phyloP scores from a whole-genome alignment of 1,140 invertebrate species.

The Megalonaias nervosa region DNA sequence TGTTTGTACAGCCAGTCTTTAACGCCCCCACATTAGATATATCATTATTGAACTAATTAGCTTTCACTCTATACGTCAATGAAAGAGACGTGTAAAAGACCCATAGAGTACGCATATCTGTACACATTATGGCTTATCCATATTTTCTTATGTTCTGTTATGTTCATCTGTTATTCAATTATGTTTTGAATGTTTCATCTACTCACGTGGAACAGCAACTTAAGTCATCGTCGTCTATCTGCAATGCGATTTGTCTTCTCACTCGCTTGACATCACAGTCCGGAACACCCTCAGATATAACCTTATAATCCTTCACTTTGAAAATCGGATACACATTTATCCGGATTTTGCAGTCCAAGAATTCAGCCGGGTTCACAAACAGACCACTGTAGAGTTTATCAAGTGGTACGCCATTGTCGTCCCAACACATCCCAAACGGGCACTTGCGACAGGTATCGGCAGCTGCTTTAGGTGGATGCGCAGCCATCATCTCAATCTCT shows the following conservation, averaged over 20 bases:
- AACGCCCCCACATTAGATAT: no score
- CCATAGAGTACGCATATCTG: no score
- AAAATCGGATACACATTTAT: constrained; percentile 9
- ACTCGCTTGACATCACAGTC: constrained; percentile 26
- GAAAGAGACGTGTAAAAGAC: no score
- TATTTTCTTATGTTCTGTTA: no score
- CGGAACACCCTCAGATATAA: constrained; percentile 23
- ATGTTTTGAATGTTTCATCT: no score
- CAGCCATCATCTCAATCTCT: no score
- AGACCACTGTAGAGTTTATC: constrained; percentile 27
- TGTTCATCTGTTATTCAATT: no score
- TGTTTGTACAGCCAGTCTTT: no score
- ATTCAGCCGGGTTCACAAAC: constrained; percentile 25
- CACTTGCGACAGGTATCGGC: constrained; percentile 13
- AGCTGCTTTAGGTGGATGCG: no score
- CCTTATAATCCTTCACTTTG: constrained; percentile 19
- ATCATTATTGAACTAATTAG: no score
- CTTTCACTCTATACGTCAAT: no score
- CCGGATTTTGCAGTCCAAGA: constrained; percentile 25
- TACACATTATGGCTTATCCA: no score
- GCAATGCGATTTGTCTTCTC: constrained; percentile 13
- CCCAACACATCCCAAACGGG: constrained; percentile 33
- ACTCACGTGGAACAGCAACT: constrained; percentile 35
- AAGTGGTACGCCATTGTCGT: constrained; percentile 17
- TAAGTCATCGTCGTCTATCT: constrained; percentile 26